Conservation (phyloP, 2,113 vertebrate genomes). For the Canis aureus region DNA sequence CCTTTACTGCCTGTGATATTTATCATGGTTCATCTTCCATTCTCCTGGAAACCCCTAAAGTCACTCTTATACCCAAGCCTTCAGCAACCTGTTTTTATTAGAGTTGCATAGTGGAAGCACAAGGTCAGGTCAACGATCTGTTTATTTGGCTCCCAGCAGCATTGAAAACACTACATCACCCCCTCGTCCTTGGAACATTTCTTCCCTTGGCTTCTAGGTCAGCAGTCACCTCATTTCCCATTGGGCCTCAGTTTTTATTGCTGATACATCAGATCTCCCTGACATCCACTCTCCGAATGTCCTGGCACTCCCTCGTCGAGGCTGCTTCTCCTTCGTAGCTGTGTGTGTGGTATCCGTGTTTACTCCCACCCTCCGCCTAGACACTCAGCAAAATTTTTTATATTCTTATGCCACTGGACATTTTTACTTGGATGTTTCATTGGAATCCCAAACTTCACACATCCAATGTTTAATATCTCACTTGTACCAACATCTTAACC, state of each 20-base stretch:
- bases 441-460: neutral
- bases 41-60: neutral
- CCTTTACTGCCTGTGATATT: neutral
- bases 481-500: neutral
- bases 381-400: neutral
- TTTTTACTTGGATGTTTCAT: neutral
- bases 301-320: neutral
- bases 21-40: neutral
- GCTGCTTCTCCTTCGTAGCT: neutral
- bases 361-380: neutral
- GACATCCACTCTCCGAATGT: accelerated
- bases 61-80: neutral
- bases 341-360: accelerated
- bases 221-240: neutral
- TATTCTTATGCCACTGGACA: neutral
- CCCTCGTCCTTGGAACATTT: neutral
- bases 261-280: neutral
- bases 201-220: neutral
- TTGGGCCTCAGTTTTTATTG: neutral
- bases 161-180: accelerated
- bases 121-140: neutral
- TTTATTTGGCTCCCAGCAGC: neutral
- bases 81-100: neutral
- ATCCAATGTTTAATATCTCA: neutral
- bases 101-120: accelerated